phyloP scores from a whole-genome alignment of 2,797 vertebrate species.

The Silurus aristotelis region DNA sequence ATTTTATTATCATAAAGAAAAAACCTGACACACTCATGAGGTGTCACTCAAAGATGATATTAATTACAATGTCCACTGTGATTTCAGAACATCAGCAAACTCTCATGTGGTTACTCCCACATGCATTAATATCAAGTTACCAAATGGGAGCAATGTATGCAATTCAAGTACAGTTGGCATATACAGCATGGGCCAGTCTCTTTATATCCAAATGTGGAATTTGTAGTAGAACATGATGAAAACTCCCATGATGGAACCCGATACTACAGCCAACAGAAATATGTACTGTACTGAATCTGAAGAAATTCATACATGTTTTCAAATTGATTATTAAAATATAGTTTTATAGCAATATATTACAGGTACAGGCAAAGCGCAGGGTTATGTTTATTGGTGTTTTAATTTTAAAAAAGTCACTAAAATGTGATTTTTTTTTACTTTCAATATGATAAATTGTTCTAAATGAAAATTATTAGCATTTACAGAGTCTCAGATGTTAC shows the following conservation, averaged over 20 bases:
- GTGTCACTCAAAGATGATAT: not conserved
- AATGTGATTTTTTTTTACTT: not conserved
- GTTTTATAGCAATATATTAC: not conserved
- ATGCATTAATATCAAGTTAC: not conserved
- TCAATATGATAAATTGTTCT: too few relatives aligned
- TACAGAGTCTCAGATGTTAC: too few relatives aligned
- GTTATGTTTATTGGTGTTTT: not conserved
- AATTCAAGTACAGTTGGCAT: not conserved
- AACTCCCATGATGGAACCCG: not conserved
- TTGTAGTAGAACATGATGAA: not conserved
- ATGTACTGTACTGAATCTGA: not conserved
- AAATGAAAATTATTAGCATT: too few relatives aligned
- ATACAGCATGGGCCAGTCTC: not conserved
- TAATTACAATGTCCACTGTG: not conserved
- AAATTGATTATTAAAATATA: too few relatives aligned
- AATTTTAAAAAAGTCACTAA: not conserved
- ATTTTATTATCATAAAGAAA: not conserved
- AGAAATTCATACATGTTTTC: not conserved
- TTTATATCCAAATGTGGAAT: not conserved
- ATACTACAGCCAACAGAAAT: not conserved
- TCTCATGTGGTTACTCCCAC: not conserved
- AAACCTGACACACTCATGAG: not conserved
- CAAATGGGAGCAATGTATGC: not conserved
- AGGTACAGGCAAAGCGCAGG: not conserved
- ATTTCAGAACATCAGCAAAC: not conserved